Percentiles rank a stretch among this genome's conserved stretches.
Evolutionary conservation across 2,888 invertebrate genomes (phyloP).

Genomic region (Platerodrilus igneus): DNA sequence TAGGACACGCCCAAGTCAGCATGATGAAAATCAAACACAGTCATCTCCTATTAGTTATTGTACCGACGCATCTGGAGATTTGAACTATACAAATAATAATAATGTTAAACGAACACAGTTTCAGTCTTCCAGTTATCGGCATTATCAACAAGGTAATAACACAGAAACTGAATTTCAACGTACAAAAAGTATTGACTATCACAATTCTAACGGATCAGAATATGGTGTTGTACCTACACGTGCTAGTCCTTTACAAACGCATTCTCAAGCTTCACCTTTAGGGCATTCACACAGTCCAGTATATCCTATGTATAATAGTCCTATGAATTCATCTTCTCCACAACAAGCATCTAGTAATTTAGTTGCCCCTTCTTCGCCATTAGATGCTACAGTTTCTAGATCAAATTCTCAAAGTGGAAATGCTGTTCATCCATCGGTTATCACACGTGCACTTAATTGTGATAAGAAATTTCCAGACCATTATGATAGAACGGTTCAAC

Average conservation of each 20-base stretch:
- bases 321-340: conserved; percentile 71
- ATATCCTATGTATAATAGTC: conserved; percentile 81
- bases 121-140: conserved; percentile 49
- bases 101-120: conserved; percentile 52
- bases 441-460: conserved; percentile 66
- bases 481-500: conserved; percentile 47
- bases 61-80: conserved; percentile 63
- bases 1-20: conserved; percentile 34
- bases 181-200: conserved; percentile 48
- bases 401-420: conserved; percentile 55
- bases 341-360: conserved; percentile 59
- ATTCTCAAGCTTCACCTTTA: conserved; percentile 68
- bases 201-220: conserved; percentile 49
- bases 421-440: conserved; percentile 79
- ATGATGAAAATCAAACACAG: conserved; percentile 56
- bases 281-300: conserved; percentile 74
- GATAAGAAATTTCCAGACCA: conserved; percentile 56
- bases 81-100: conserved; percentile 58
- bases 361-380: conserved; percentile 62
- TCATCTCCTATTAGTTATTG: conserved; percentile 74
- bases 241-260: conserved; percentile 64
- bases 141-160: conserved; percentile 58
- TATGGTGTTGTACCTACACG: conserved; percentile 63
- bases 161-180: conserved; percentile 59
- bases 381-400: conserved; percentile 65